These are phyloP conservation scores for Iphiclides podalirius DNA, from an alignment of 2,888 invertebrate genomes.

Conservation along the genomic window DNA sequence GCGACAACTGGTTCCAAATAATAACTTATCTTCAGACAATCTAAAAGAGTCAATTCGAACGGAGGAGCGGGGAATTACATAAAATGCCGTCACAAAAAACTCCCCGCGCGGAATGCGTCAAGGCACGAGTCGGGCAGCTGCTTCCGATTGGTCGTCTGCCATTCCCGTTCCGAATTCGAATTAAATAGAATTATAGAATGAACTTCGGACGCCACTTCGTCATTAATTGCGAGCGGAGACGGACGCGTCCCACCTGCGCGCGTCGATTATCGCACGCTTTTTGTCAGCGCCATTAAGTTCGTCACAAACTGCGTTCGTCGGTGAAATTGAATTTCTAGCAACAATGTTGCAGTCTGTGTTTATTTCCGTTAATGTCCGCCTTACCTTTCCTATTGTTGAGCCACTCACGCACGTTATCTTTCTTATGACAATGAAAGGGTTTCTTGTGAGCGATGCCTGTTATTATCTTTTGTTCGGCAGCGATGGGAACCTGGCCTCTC, in stretches of 20 bases:
- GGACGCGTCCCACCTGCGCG: slow-evolving; percentile 53
- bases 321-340: slow-evolving; percentile 7
- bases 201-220: slow-evolving; percentile 34
- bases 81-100: no score
- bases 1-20: no score
- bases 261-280: slow-evolving; percentile 29
- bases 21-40: no score
- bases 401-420: background rate
- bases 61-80: no score
- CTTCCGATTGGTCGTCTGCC: slow-evolving; percentile 46
- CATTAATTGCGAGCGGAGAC: slow-evolving; percentile 42
- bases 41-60: no score
- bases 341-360: no score
- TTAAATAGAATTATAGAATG: slow-evolving; percentile 40
- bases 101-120: slow-evolving; percentile 40
- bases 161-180: slow-evolving; percentile 61
- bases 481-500: no score
- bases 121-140: slow-evolving; percentile 62
- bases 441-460: no score
- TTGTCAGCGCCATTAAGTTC: slow-evolving; percentile 24
- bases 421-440: background rate
- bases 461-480: no score
- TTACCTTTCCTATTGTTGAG: background rate
- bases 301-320: slow-evolving; percentile 17
- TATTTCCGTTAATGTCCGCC: background rate